Base-by-base conservation (phyloP, 2,888 invertebrate genomes). In the Choristoneura rosaceana region DNA sequence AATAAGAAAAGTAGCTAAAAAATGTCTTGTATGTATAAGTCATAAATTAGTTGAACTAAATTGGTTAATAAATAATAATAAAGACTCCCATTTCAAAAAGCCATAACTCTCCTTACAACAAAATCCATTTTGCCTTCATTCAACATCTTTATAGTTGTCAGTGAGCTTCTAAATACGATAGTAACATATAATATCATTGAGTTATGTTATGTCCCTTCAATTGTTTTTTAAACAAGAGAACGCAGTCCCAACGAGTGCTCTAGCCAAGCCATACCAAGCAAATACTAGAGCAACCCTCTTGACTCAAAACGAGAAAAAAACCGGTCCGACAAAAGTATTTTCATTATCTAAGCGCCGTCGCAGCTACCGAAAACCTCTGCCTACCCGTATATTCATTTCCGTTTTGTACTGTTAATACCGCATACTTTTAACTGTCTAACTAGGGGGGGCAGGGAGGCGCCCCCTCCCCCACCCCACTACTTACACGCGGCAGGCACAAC, bases 381-480 rank as follows among this genome's bases (percentile, higher is more conserved):
- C 89, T 90, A 90, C 92, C 88, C 92, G 91, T 93, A 92, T 92
- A 94, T 94, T 94, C 93, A 93, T 94, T 94, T 94, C 93, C 93
- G 93, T 93, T 91, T 88, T 88, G 77, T 77, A 74, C 76, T 74
- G 93, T 94, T 94, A 93, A 94, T 94, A 93, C 93, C 93, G 93
- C 93, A 94, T 94, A 94, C 93, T 93, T 94, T 94, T 94, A 93
- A 93, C 93, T 93, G 93, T 93, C 93, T 94, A 94, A 94, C 93
- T 94, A 93, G 93, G 88, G 93, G 93, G 88, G 82, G 80, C 82
- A 76, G 73, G 77, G 78, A 75, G 74, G 75, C 80, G 78, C 81
- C 79, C 74, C 81, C 84, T 81, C 74, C 68, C 88, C 82, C 89
- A 83, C 90, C 89, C 77, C 88, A 93, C 93, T 94, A 94, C 93